Evolutionary conservation across 1,140 invertebrate genomes (phyloP).

Genomic region (Drosophila bocqueti): DNA sequence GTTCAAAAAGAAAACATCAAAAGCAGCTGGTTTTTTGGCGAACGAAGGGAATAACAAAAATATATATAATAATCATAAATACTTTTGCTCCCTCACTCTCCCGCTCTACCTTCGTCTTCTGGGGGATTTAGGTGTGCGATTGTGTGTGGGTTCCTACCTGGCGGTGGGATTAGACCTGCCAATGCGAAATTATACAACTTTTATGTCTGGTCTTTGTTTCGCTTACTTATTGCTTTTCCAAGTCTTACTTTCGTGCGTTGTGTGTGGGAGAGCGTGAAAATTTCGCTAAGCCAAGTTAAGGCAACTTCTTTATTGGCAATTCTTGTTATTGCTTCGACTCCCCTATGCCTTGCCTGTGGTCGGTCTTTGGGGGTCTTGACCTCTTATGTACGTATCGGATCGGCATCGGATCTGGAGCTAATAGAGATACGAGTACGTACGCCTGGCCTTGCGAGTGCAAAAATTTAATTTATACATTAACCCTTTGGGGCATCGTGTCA

Average conservation of each 20-base stretch:
- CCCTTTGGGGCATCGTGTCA: conserved; percentile 75
- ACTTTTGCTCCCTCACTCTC: conserved; percentile 31
- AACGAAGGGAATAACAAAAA: conserved; percentile 24
- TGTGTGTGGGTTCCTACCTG: conserved; percentile 66
- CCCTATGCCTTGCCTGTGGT: conserved; percentile 48
- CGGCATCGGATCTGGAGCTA: conserved; percentile 35
- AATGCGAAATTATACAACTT: conserved; percentile 83
- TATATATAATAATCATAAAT: conserved; percentile 69
- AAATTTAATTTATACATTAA: conserved; percentile 81
- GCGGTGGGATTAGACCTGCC: conserved; percentile 78
- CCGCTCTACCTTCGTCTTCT: background rate
- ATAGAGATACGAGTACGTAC: conserved; percentile 63
- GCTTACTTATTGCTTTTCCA: conserved; percentile 78
- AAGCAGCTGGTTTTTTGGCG: conserved; percentile 74
- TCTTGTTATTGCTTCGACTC: conserved; percentile 19
- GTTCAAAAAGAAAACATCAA: conserved; percentile 70
- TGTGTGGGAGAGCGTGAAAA: conserved; percentile 76
- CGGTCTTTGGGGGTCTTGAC: conserved; percentile 21
- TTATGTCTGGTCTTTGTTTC: conserved; percentile 59
- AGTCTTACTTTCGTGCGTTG: conserved; percentile 3
- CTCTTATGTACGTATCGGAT: conserved; percentile 22
- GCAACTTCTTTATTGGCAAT: conserved; percentile 67
- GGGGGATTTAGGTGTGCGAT: conserved; percentile 31
- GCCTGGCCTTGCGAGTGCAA: conserved; percentile 34
- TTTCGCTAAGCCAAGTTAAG: conserved; percentile 80